Percentiles rank a stretch among this genome's conserved stretches.
These are phyloP conservation scores for Tachina grossa DNA, from an alignment of 2,888 invertebrate species.

Conservation along the genomic window DNA sequence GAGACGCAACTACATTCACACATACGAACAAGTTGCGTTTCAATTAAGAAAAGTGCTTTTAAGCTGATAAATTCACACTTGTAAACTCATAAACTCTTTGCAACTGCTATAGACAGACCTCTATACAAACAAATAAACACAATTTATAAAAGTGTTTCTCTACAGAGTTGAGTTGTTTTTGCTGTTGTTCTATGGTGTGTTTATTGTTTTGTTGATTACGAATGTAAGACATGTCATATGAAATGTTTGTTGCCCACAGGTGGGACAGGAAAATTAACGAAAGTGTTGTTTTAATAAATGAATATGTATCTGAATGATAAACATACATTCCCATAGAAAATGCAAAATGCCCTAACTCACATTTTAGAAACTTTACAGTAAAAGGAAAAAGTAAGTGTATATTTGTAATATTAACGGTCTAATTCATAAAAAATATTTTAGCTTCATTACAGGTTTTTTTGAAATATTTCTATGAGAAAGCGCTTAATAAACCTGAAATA, in stretches of 20 bases:
- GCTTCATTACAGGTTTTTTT: no score
- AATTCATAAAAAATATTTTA: no score
- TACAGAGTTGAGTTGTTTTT: conserved; percentile 14
- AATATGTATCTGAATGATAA: conserved; percentile 10
- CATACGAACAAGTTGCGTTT: conserved; percentile 60
- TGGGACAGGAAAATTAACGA: conserved; percentile 42
- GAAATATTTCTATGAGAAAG: no score
- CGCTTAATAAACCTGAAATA: no score
- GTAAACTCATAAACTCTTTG: conserved; percentile 35
- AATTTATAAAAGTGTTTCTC: conserved; percentile 56
- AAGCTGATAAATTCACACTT: conserved; percentile 54
- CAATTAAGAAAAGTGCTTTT: conserved; percentile 72
- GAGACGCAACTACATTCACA: conserved; percentile 30
- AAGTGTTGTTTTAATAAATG: conserved; percentile 50
- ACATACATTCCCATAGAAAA: no score
- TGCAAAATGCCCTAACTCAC: not conserved
- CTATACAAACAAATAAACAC: conserved; percentile 36
- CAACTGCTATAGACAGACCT: not conserved
- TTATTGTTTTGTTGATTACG: conserved; percentile 56
- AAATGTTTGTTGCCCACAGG: conserved; percentile 30
- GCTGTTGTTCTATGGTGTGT: conserved; percentile 31
- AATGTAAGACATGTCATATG: conserved; percentile 48
- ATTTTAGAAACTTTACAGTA: not conserved
- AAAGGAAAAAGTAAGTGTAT: no score
- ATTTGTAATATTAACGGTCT: no score